Evolutionary conservation across 1,140 invertebrate genomes (phyloP), one percentile per base, ranked within the genome.

Genomic region (Pogonus chalceus): DNA sequence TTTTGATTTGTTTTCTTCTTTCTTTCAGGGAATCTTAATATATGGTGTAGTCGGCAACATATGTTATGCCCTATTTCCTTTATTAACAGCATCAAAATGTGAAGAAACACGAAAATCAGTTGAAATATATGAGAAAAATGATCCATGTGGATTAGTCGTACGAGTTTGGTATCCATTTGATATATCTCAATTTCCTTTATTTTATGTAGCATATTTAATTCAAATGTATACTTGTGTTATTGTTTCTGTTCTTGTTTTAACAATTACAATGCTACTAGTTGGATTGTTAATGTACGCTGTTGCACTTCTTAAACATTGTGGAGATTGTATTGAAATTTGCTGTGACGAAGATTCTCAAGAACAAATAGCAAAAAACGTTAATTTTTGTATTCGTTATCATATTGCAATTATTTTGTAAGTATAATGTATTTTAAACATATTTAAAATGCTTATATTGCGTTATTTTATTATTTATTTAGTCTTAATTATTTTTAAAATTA

Each of bases 31-130:
- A 2, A 58, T 65, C 39, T 23, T 65, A 16, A 56, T 57, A 23
- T 65, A 65, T 46, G 59, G 60, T 10, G 53, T 63, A 16, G 10
- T 59, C n/a, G 63, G 63, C 14, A 65, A 63, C 43, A 52, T 62
- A 12, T 50, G 63, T 4, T 65, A 65, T 37, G 56, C 57, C 49
- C 22, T 58, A 20, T 58, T 60, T 49, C 63, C 63, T 1, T 55
- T 61, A 14, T 22, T 65, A 16, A 58, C 53, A n/a, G 52, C 56
- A 0, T 24, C 56, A 35, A 55, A 58, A 39, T 65, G 63, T 50
- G 20, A 53, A 35, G 9, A 20, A 1, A 39, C 48, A 1, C 56
- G 57, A 51, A 9, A 12, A 10, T 54, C 51, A 4, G 14, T 46
- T 18, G 20, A 58, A 14, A 56, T 58, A 54, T 55, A 56, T 20